A percentile compares a stretch with the other conserved stretches of the same genome.
These are phyloP conservation scores for Pandemis heparana DNA, from an alignment of 2,888 invertebrate genomes.

Conservation along the genomic window DNA sequence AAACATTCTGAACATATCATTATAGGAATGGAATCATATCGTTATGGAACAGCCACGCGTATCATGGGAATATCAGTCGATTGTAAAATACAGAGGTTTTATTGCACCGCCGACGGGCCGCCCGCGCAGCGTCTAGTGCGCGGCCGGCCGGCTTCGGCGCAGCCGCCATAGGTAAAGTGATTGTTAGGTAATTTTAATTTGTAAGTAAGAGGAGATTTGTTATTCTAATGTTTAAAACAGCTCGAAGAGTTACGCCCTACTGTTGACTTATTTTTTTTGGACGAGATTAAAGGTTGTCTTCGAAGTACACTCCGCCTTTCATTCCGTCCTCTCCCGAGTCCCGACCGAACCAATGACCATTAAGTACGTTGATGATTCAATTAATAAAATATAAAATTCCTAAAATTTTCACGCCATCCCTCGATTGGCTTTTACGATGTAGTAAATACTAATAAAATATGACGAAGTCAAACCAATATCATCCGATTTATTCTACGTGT, in stretches of 20 bases:
- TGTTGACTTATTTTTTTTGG: conserved; percentile 82
- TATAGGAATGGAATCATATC: conserved; percentile 35
- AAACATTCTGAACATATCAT: conserved; percentile 21
- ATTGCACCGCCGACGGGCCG: conserved; percentile 5
- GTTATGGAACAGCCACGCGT: conserved; percentile 27
- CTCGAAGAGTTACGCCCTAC: conserved; percentile 82
- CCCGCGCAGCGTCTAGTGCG: conserved; percentile 21
- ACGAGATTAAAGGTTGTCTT: conserved; percentile 84
- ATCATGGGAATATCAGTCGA: conserved; percentile 32
- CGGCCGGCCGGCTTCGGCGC: conserved; percentile 64
- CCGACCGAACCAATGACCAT: conserved; percentile 18
- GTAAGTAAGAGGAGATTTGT: conserved; percentile 75
- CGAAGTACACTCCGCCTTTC: conserved; percentile 64
- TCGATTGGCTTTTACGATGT: no score
- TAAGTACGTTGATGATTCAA: neutral
- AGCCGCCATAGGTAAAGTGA: conserved; percentile 65
- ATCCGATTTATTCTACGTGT: no score
- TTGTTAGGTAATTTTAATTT: conserved; percentile 64
- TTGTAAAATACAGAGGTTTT: conserved; percentile 38
- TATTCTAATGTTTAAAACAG: conserved; percentile 76
- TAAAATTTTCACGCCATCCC: no score
- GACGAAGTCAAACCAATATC: no score
- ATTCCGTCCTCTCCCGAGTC: conserved; percentile 46
- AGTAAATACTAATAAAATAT: no score
- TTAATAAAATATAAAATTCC: no score